Evolutionary conservation across 1,140 invertebrate genomes (phyloP).

Genomic region (Drosophila pseudoananassae): DNA sequence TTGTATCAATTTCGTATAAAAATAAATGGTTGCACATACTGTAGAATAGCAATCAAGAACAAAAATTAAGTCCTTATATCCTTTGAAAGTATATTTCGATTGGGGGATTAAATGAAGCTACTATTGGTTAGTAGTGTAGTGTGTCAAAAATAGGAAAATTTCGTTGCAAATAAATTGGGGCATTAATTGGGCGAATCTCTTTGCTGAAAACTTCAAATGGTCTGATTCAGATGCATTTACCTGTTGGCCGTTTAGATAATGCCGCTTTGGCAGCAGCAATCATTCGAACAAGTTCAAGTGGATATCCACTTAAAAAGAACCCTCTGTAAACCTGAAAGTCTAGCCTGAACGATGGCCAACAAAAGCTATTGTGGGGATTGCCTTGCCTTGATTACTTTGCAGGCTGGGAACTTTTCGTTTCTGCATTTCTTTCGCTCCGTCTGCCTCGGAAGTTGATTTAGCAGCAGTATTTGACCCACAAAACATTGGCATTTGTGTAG

Average conservation of each 20-base stretch:
- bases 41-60: not conserved
- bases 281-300: conserved; percentile 30
- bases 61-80: not conserved
- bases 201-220: not conserved
- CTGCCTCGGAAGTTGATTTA: conserved; percentile 40
- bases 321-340: conserved; percentile 20
- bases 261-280: conserved; percentile 9
- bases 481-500: conserved; percentile 26
- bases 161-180: not conserved
- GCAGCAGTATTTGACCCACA: conserved; percentile 47
- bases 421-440: conserved; percentile 38
- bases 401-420: conserved; percentile 39
- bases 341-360: conserved; percentile 31
- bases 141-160: not conserved
- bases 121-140: not conserved
- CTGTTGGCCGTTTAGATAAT: conserved; percentile 30
- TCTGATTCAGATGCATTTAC: conserved; percentile 3
- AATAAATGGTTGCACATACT: not conserved
- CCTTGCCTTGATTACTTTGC: conserved; percentile 46
- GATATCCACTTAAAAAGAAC: conserved; percentile 16
- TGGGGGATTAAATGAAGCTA: not conserved
- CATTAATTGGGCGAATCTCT: not conserved
- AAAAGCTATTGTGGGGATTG: conserved; percentile 41
- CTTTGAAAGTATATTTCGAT: not conserved
- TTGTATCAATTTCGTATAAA: not conserved